Evolutionary conservation across 2,888 invertebrate species (phyloP).

Genomic region (Copidosoma aretas): DNA sequence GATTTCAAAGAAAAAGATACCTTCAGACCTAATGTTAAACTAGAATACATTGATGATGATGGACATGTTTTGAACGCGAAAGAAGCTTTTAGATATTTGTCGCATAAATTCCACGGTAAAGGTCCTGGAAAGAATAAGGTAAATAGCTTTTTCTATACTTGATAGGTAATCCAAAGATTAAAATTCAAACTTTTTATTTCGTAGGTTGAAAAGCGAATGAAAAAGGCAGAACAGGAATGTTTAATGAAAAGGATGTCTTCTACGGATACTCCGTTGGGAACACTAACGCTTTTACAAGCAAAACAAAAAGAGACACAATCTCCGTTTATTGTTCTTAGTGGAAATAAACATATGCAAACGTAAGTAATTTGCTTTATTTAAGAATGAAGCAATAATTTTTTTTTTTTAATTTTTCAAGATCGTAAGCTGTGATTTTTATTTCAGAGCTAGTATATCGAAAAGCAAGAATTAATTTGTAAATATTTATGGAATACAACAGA

Average conservation of each 20-base stretch:
- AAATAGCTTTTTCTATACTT: background rate
- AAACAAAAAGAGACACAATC: constrained; percentile 95
- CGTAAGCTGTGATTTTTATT: constrained; percentile 43
- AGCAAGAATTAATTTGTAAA: constrained; percentile 52
- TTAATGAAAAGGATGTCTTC: constrained; percentile 98
- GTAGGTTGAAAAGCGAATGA: constrained; percentile 87
- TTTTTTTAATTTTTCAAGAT: constrained; percentile 18
- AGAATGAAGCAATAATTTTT: constrained; percentile 10
- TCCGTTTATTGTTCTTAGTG: constrained; percentile 91
- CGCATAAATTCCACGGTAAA: constrained; percentile 99
- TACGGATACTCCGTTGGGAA: constrained; percentile 95
- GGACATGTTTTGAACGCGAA: constrained; percentile 91
- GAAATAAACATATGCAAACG: constrained; percentile 74
- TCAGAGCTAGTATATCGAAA: constrained; percentile 62
- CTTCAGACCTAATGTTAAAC: constrained; percentile 91
- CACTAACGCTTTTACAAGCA: constrained; percentile 90
- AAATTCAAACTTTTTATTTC: background rate
- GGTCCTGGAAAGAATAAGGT: constrained; percentile 98
- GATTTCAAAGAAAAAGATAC: constrained; percentile 91
- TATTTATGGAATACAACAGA: background rate
- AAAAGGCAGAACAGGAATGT: constrained; percentile 93
- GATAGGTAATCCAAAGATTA: background rate
- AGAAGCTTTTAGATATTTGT: constrained; percentile 95
- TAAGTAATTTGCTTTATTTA: background rate
- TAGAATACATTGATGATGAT: constrained; percentile 97